These are phyloP conservation scores for Notechis scutatus DNA, from an alignment of 2,113 vertebrate genomes.

Conservation along the genomic window DNA sequence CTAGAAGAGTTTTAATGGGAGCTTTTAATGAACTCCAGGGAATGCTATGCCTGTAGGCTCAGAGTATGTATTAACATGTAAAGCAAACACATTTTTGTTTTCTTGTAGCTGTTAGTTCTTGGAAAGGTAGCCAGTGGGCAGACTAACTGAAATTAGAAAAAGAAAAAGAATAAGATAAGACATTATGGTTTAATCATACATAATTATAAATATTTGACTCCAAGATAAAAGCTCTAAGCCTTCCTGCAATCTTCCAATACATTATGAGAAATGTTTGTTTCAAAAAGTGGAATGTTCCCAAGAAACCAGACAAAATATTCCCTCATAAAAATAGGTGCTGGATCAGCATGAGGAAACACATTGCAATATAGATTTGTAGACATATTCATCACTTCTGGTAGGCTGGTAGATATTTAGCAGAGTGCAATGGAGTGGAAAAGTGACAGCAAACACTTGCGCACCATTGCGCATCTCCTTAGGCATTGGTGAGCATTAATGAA, in stretches of 20 bases:
- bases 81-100: not conserved
- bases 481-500: not conserved
- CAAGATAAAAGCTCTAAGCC: not conserved
- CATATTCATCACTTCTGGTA: not conserved
- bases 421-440: not conserved
- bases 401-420: constrained; percentile 17
- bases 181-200: not conserved
- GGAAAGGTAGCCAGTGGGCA: not conserved
- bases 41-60: not conserved
- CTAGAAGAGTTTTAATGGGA: not conserved
- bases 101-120: not conserved
- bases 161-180: not conserved
- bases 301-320: constrained; percentile 4
- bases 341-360: not conserved
- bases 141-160: not conserved
- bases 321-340: not conserved
- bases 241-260: not conserved
- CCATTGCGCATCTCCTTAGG: not conserved
- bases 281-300: not conserved
- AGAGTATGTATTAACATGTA: not conserved
- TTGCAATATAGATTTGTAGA: not conserved
- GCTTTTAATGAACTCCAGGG: not conserved
- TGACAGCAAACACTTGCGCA: not conserved
- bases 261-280: not conserved
- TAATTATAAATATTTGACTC: not conserved